Percentiles rank a stretch among this genome's conserved stretches.
These are phyloP conservation scores for Ctenopoma multispine DNA, from an alignment of 2,797 vertebrate genomes.

Conservation along the genomic window DNA sequence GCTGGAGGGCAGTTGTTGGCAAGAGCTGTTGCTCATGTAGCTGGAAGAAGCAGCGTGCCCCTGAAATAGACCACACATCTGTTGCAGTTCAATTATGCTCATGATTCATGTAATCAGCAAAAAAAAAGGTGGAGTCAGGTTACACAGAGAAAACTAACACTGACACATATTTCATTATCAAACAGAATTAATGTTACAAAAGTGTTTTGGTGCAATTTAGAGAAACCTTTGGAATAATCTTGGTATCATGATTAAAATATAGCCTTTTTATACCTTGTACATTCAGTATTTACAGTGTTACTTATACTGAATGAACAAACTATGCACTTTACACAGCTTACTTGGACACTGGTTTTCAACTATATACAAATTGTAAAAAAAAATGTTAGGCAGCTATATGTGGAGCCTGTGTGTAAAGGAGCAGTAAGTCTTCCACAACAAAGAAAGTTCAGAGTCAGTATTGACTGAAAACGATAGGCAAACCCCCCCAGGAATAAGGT, in stretches of 20 bases:
- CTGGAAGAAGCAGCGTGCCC: conserved; percentile 51
- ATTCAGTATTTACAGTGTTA: not conserved
- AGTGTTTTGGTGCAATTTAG: conserved; percentile 17
- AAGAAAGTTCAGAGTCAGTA: conserved; percentile 85
- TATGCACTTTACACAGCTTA: not conserved
- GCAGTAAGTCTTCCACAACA: conserved; percentile 74
- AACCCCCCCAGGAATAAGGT: conserved; percentile 74
- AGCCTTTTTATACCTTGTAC: not conserved
- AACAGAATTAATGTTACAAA: conserved; percentile 13
- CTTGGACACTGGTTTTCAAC: conserved; percentile 31
- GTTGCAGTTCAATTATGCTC: conserved; percentile 54
- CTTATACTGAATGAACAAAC: not conserved
- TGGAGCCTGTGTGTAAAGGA: conserved; percentile 51
- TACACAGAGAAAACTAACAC: conserved; percentile 26
- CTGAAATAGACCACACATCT: conserved; percentile 63
- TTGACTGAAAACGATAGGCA: conserved; percentile 83
- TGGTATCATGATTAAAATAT: conserved; percentile 7
- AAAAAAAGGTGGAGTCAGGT: conserved; percentile 20
- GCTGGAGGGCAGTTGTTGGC: conserved; percentile 76
- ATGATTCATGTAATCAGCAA: conserved; percentile 60
- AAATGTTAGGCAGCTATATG: conserved; percentile 26
- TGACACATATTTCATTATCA: conserved; percentile 37
- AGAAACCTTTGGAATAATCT: conserved; percentile 7
- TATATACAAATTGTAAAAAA: conserved; percentile 18
- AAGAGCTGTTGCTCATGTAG: conserved; percentile 56